Evolutionary conservation across 2,797 vertebrate genomes (phyloP).

Genomic region (Sebastes nivosus): DNA sequence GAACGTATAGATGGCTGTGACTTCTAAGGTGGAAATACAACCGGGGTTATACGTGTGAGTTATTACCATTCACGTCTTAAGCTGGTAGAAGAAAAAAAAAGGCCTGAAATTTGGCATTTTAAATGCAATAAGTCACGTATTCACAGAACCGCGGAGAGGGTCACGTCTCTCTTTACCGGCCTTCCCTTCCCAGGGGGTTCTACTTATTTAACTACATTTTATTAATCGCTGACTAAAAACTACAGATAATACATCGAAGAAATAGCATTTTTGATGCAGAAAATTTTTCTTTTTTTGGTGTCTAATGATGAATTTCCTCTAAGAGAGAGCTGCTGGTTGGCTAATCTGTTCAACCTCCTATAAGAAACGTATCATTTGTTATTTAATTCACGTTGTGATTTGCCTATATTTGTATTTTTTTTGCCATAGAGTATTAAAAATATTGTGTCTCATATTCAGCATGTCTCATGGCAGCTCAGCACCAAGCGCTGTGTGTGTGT

Average conservation of each 20-base stretch:
- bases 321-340: neutral
- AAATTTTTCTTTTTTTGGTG: neutral
- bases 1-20: conserved; percentile 36
- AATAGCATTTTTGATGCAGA: neutral
- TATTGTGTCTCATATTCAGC: neutral
- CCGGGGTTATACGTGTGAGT: conserved; percentile 1
- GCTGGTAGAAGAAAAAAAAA: neutral
- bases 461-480: neutral
- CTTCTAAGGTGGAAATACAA: conserved; percentile 8
- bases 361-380: neutral
- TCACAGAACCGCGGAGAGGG: conserved; percentile 8
- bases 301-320: neutral
- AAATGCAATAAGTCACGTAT: conserved; percentile 8
- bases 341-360: neutral
- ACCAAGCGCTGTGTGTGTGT: neutral
- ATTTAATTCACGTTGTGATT: neutral
- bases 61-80: neutral
- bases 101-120: neutral
- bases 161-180: neutral
- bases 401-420: neutral
- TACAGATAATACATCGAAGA: neutral
- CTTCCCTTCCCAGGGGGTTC: neutral
- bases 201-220: neutral
- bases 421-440: neutral
- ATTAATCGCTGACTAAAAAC: conserved; percentile 13